Conservation (phyloP, 2,888 invertebrate species). For the Halictus quadricinctus region DNA sequence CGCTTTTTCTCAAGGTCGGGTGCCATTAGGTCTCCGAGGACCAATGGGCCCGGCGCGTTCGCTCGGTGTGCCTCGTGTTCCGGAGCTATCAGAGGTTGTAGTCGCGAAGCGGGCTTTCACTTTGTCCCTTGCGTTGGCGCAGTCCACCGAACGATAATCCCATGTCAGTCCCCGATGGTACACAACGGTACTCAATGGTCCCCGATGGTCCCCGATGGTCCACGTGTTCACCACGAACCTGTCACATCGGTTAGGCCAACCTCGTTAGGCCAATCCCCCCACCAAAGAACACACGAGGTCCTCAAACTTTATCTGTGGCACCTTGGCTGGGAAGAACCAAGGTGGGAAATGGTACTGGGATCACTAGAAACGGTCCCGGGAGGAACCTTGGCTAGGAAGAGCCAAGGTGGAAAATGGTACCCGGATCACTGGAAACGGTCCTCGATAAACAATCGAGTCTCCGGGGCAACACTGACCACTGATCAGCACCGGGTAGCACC, state of each 20-base stretch:
- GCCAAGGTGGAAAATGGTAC: not conserved
- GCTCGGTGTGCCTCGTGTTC: not conserved
- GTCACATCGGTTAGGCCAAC: not conserved
- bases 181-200: not conserved
- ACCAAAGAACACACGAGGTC: not conserved
- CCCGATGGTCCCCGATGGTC: not conserved
- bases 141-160: constrained; percentile 8
- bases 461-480: not conserved
- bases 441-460: not conserved
- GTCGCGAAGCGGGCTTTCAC: constrained; percentile 25
- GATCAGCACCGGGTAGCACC: not conserved
- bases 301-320: not conserved
- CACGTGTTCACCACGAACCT: not conserved
- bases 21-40: constrained; percentile 74
- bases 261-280: not conserved
- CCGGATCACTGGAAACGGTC: not conserved
- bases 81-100: not conserved
- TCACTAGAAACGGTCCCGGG: not conserved
- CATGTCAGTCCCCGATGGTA: constrained; percentile 18
- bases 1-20: constrained; percentile 78
- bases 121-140: not conserved
- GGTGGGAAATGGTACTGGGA: not conserved
- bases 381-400: not conserved
- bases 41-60: constrained; percentile 11
- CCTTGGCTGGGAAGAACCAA: not conserved